Base-by-base conservation (phyloP, 2,888 invertebrate species). In the Pachymerium ferrugineum region DNA sequence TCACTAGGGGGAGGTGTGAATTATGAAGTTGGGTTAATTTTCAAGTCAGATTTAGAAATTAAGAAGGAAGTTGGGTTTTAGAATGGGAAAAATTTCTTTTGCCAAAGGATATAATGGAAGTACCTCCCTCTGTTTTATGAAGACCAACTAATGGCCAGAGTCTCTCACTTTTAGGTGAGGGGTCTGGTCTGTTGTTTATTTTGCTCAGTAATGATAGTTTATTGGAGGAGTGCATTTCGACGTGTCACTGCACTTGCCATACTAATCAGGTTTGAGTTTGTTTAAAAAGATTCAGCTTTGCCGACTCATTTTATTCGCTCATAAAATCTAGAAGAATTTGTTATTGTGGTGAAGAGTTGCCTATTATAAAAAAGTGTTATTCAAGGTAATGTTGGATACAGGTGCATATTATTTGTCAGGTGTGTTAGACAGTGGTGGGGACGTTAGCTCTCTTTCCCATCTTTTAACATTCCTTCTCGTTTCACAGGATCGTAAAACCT, bases 391-490 rank as follows among this genome's bases (percentile, higher is more conserved):
- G 28, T 28, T 22, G 62, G 25, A n/a, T 62, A 28, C 62, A 62
- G 62, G 62, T 62, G 62, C 62, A 62, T 62, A 62, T 62, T 62
- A 62, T 62, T 62, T 62, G 62, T 62, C 62, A 62, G 28, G 62
- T 62, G 62, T 3, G 62, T 10, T 14, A 47, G 19, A 62, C 12
- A 28, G 38, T 22, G 28, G 28, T 28, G 62, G 62, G 62, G 28
- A 62, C 62, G 25, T 8, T 28, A n/a, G n/a, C n/a, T n/a, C n/a
- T 12, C 1, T 62, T 62, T 12, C 25, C 62, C 25, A 10, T 25
- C 28, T 62, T 28, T n/a, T 25, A 62, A 62, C 62, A 62, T 62
- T 62, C 62, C 62, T 62, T 62, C 62, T 62, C 62, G 62, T 62
- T 62, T 28, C 62, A 25, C 62, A 10, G 25, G 62, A 62, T 62